A percentile compares a stretch with the other conserved stretches of the same genome.
phyloP scores from a whole-genome alignment of 2,888 invertebrate genomes.

The Cheilosia scutellata region DNA sequence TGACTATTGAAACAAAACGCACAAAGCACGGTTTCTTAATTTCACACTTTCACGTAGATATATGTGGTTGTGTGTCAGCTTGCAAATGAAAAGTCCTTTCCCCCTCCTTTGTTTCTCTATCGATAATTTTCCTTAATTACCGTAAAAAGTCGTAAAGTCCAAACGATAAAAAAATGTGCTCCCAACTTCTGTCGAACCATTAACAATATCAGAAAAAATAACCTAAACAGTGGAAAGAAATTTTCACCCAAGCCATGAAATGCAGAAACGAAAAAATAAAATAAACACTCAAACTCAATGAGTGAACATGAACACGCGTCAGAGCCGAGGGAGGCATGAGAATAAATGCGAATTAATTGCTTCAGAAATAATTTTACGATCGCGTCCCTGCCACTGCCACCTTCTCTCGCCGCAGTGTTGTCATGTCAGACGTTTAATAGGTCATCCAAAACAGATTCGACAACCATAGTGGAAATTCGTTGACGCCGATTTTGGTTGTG shows the following conservation, averaged over 20 bases:
- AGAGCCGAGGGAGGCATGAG: constrained; percentile 39
- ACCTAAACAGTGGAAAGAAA: constrained; percentile 47
- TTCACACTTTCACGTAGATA: constrained; percentile 12
- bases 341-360: constrained; percentile 74
- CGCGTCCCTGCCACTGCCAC: constrained; percentile 24
- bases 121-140: constrained; percentile 69
- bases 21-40: not conserved
- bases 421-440: constrained; percentile 33
- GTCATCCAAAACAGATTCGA: constrained; percentile 59
- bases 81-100: constrained; percentile 1
- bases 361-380: constrained; percentile 73
- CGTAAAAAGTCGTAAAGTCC: constrained; percentile 62
- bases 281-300: constrained; percentile 40
- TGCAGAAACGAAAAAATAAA: not conserved
- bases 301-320: constrained; percentile 51
- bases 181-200: constrained; percentile 57
- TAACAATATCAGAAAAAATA: constrained; percentile 38
- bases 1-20: not conserved
- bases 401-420: not conserved
- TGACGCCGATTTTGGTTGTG: constrained; percentile 37
- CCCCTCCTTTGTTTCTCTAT: constrained; percentile 7
- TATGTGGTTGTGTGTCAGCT: not conserved
- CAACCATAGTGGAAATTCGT: constrained; percentile 36
- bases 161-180: constrained; percentile 62
- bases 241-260: constrained; percentile 41